Evolutionary conservation across 1,140 invertebrate species (phyloP), one percentile per base, ranked within the genome.

Genomic region (Pogonognathellus flavescens): DNA sequence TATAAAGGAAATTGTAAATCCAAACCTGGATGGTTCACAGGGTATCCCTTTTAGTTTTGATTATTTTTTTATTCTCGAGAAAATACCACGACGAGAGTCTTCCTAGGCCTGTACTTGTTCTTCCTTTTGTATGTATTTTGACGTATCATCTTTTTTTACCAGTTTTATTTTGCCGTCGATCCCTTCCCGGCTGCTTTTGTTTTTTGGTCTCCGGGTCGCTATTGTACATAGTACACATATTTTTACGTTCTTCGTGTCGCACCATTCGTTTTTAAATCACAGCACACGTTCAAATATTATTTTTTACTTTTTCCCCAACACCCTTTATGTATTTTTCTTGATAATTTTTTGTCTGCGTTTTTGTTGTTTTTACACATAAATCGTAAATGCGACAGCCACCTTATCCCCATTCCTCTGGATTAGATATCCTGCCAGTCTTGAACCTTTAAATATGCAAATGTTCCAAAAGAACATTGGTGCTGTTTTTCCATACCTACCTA

Each of bases 151-250:
- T 81, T 81, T 81, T n/a, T 83, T 83, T 60, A 57, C 16, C 55
- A 60, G 25, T 62, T 80, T 83, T 83, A 52, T 66, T 62, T 83
- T 83, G 57, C 41, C 60, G 41, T 83, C 53, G 80, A 57, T 57
- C 80, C 60, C 57, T 20, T 31, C 59, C 57, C 82, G 82, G 82
- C 55, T 83, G 82, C 82, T 83, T 83, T 81, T 81, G 57, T 62
- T 83, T 83, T 83, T 83, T 83, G 25, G 82, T 60, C 41, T 62
- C 82, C 60, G 82, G 82, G 82, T 83, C 25, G 57, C 55, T 62
- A n/a, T 55, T 49, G 41, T 52, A 81, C 11, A 25, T 41, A 70
- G 66, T 70, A 41, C 49, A 52, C 7, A 80, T 50, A 14, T 16
- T 25, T 66, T 66, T 66, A 25, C 25, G 25, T 66, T 66, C 31